These are phyloP conservation scores for Chromoteleia sp. DNA, from an alignment of 2,888 invertebrate species.

Conservation along the genomic window DNA sequence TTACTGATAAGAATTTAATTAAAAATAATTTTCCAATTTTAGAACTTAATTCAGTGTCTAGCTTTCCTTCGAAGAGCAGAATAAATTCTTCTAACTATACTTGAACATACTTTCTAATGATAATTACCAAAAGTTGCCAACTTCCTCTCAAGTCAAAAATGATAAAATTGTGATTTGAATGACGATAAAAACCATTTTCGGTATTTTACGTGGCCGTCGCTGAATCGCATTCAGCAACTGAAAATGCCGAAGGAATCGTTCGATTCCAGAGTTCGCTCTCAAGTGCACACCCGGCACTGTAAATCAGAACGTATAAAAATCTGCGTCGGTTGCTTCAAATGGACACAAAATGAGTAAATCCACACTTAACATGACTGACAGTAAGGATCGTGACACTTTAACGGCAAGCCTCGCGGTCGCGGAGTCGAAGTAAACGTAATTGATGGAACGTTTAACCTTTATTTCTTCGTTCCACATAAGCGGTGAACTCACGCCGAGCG, in stretches of 20 bases:
- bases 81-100: too few relatives aligned
- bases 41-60: too few relatives aligned
- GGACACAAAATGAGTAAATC: slow-evolving; percentile 20
- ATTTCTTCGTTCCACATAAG: slow-evolving; percentile 61
- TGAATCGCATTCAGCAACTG: background rate
- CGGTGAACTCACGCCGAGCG: slow-evolving; percentile 45
- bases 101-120: slow-evolving; percentile 5
- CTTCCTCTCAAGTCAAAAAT: slow-evolving; percentile 5
- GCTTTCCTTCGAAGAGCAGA: too few relatives aligned
- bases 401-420: slow-evolving; percentile 51
- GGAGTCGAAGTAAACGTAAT: slow-evolving; percentile 42
- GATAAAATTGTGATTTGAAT: too few relatives aligned
- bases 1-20: too few relatives aligned
- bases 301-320: slow-evolving; percentile 36
- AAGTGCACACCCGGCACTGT: slow-evolving; percentile 6
- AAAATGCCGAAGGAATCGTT: slow-evolving; percentile 17
- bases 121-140: too few relatives aligned
- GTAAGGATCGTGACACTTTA: slow-evolving; percentile 55
- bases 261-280: background rate
- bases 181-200: too few relatives aligned
- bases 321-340: slow-evolving; percentile 41
- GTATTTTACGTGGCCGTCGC: too few relatives aligned
- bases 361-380: slow-evolving; percentile 57
- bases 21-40: too few relatives aligned
- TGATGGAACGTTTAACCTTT: slow-evolving; percentile 67